These are phyloP conservation scores for Habropoda laboriosa DNA, from an alignment of 1,140 invertebrate species.

Conservation along the genomic window DNA sequence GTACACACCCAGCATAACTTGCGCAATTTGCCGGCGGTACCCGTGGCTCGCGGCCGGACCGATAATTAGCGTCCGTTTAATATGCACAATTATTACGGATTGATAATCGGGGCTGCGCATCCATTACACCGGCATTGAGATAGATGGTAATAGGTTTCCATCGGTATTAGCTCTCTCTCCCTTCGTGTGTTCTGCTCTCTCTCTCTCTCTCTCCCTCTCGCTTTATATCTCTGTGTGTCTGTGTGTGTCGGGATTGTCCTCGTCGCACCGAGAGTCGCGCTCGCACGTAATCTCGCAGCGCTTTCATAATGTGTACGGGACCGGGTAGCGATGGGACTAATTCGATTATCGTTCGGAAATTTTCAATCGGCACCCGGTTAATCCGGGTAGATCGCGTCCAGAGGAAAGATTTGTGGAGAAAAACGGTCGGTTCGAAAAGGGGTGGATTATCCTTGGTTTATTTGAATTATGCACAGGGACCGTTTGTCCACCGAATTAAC, in stretches of 20 bases:
- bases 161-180: constrained; percentile 63
- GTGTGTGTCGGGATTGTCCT: not conserved
- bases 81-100: constrained; percentile 78
- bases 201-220: constrained; percentile 8
- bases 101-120: constrained; percentile 74
- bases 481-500: not conserved
- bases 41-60: constrained; percentile 59
- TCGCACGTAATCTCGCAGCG: constrained; percentile 28
- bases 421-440: not conserved
- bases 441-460: not conserved
- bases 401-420: not conserved
- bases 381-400: not conserved
- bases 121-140: constrained; percentile 72
- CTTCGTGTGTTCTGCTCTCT: constrained; percentile 13
- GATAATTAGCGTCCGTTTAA: constrained; percentile 77
- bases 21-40: constrained; percentile 57
- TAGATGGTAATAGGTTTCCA: constrained; percentile 75
- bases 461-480: not conserved
- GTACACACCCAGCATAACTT: constrained; percentile 56
- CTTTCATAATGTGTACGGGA: constrained; percentile 38
- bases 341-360: constrained; percentile 25
- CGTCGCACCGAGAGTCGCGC: not conserved
- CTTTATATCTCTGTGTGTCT: not conserved
- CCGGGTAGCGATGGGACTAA: constrained; percentile 35
- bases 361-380: constrained; percentile 1